These are phyloP conservation scores for Hipposideros armiger DNA, from an alignment of 2,113 vertebrate species.

Conservation along the genomic window DNA sequence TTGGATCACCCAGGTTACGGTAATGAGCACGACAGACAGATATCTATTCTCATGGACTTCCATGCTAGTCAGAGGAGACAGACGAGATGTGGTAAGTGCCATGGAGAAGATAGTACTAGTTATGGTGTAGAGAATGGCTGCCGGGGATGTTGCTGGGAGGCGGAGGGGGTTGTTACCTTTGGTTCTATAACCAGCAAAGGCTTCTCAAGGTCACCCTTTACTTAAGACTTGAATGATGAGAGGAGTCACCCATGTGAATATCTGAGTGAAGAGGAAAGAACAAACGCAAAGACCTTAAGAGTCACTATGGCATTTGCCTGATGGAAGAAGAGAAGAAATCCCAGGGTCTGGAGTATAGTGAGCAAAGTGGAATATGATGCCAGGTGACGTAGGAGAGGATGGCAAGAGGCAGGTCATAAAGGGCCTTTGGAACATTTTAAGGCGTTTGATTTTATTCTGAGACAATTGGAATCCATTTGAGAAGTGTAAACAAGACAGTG, in stretches of 20 bases:
- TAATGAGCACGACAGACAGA: not conserved
- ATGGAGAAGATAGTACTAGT: not conserved
- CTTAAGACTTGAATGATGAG: not conserved
- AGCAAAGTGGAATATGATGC: not conserved
- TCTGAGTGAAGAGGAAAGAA: not conserved
- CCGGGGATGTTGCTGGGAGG: no score
- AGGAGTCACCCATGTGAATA: not conserved
- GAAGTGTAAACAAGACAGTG: not conserved
- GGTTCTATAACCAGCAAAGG: not conserved
- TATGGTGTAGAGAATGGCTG: not conserved
- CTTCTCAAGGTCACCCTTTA: not conserved
- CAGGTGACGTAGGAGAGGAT: not conserved
- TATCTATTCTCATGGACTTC: not conserved
- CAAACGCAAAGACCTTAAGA: not conserved
- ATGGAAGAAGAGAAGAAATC: not conserved
- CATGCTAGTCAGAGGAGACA: not conserved
- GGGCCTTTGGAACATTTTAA: not conserved
- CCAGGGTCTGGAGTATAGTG: not conserved
- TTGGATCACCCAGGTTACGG: not conserved
- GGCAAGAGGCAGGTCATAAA: not conserved
- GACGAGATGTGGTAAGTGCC: not conserved
- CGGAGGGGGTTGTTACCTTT: not conserved
- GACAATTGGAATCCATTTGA: not conserved
- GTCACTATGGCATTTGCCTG: not conserved
- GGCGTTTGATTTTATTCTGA: slow-evolving; percentile 8